Evolutionary conservation across 2,113 vertebrate species (phyloP).

Genomic region (Ptychochromis oligacanthus): DNA sequence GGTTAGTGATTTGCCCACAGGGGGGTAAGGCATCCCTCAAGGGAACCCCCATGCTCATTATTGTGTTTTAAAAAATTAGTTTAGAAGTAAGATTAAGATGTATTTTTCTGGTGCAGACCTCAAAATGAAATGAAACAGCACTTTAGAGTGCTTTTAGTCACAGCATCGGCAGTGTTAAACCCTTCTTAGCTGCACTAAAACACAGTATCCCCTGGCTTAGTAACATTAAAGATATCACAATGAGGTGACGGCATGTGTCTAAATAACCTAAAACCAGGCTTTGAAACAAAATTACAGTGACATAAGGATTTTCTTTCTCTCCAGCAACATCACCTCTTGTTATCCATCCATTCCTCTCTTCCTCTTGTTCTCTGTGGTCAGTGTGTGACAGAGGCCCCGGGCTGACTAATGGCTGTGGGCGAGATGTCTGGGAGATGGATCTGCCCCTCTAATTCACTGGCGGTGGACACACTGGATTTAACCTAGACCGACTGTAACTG

Average conservation of each 20-base stretch:
- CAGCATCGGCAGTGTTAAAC: background rate
- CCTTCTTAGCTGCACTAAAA: background rate
- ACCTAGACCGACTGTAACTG: constrained; percentile 40
- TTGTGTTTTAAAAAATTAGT: background rate
- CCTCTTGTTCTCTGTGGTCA: constrained; percentile 51
- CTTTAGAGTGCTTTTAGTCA: constrained; percentile 3
- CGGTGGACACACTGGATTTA: constrained; percentile 66
- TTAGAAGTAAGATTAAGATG: background rate
- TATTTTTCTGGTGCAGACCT: background rate
- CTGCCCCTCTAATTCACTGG: constrained; percentile 59
- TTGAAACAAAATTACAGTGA: constrained; percentile 9
- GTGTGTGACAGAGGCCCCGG: constrained; percentile 62
- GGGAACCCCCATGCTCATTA: background rate
- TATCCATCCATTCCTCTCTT: constrained; percentile 4
- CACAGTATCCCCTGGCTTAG: background rate
- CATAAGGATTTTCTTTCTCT: constrained; percentile 8
- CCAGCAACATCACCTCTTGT: constrained; percentile 22
- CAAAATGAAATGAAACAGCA: constrained; percentile 3
- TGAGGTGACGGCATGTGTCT: constrained; percentile 2
- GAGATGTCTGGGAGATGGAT: constrained; percentile 60
- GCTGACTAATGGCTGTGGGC: constrained; percentile 68
- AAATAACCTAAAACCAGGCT: constrained; percentile 15
- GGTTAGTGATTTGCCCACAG: background rate
- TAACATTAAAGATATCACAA: background rate
- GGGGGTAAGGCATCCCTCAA: background rate